Evolutionary conservation across 2,113 vertebrate species (phyloP).

Genomic region (Diglossa brunneiventris): DNA sequence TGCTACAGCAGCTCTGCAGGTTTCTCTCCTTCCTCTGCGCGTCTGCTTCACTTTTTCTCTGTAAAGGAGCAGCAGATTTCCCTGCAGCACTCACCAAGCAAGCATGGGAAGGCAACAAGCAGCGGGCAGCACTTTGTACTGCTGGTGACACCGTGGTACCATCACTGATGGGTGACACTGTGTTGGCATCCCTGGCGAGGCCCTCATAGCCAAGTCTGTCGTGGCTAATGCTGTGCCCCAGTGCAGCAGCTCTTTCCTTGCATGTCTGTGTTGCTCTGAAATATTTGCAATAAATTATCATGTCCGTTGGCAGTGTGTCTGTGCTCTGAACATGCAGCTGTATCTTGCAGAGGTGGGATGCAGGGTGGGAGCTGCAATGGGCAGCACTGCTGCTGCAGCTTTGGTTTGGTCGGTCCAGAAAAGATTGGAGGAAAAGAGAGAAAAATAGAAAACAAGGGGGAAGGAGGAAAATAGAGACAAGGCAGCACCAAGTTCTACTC

Average conservation of each 20-base stretch:
- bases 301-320: rapidly evolving
- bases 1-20: background rate
- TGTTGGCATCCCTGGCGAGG: background rate
- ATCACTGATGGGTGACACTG: background rate
- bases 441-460: background rate
- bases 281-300: background rate
- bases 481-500: background rate
- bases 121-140: background rate
- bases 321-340: background rate
- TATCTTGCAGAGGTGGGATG: background rate
- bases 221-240: rapidly evolving
- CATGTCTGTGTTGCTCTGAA: background rate
- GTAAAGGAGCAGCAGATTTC: background rate
- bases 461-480: background rate
- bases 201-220: rapidly evolving
- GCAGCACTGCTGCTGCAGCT: rapidly evolving
- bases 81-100: background rate
- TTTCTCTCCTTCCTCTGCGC: background rate
- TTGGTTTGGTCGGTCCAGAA: too few species aligned
- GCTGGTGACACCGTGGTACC: background rate
- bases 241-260: background rate
- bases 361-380: background rate
- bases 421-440: background rate
- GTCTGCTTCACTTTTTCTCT: background rate
- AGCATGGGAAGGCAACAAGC: background rate